Conservation (phyloP, 2,888 invertebrate species). For the Liopterus haemorrhoidalis region DNA sequence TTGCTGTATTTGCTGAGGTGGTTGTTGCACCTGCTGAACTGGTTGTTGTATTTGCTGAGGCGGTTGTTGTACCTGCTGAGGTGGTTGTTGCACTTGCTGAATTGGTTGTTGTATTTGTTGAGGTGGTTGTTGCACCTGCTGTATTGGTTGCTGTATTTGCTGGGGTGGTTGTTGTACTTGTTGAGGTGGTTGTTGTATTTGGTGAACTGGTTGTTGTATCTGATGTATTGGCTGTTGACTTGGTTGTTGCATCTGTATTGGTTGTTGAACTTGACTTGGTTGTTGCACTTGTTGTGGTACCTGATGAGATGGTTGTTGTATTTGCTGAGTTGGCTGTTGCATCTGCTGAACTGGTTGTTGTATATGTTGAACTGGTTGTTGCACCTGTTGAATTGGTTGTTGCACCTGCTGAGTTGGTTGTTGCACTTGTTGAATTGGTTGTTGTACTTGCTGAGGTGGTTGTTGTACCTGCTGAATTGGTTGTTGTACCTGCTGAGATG, state of each 20-base stretch:
- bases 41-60: slow-evolving; percentile 35
- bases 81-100: slow-evolving; percentile 10
- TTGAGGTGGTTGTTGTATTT: slow-evolving; percentile 25
- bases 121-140: slow-evolving; percentile 27
- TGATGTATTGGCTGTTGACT: slow-evolving; percentile 15
- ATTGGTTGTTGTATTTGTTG: slow-evolving; percentile 14
- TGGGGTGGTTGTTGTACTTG: slow-evolving; percentile 16
- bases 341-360: slow-evolving; percentile 2
- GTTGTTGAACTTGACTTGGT: slow-evolving; percentile 3
- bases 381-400: slow-evolving; percentile 8
- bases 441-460: slow-evolving; percentile 27
- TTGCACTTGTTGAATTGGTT: slow-evolving; percentile 18
- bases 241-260: slow-evolving; percentile 24
- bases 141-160: slow-evolving; percentile 28
- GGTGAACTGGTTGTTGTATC: slow-evolving; percentile 4
- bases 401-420: slow-evolving; percentile 21
- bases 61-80: slow-evolving; percentile 35
- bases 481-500: slow-evolving; percentile 19
- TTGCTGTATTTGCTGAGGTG: slow-evolving; percentile 28
- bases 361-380: slow-evolving; percentile 40
- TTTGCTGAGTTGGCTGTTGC: slow-evolving; percentile 27
- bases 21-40: slow-evolving; percentile 23
- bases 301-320: slow-evolving; percentile 27
- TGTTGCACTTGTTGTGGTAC: slow-evolving; percentile 16
- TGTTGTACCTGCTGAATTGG: slow-evolving; percentile 32